Evolutionary conservation across 2,113 vertebrate genomes (phyloP).

Genomic region (Tetrax tetrax): DNA sequence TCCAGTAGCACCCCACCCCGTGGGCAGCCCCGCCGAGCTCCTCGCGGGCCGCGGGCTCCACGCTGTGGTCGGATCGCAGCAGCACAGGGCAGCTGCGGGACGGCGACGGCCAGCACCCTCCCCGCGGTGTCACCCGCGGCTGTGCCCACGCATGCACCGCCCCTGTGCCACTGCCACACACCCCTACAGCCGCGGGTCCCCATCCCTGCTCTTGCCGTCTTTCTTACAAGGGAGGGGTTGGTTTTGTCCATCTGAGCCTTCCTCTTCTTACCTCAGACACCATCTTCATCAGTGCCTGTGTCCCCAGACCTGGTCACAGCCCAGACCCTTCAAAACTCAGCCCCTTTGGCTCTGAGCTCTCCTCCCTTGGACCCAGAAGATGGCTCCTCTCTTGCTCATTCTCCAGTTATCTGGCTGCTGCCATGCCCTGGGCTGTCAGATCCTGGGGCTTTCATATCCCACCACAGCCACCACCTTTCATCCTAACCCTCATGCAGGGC

Average conservation of each 20-base stretch:
- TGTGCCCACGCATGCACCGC: rapidly evolving
- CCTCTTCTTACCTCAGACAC: not conserved
- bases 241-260: not conserved
- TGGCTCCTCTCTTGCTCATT: not conserved
- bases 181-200: not conserved
- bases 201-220: not conserved
- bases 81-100: not conserved
- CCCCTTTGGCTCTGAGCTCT: not conserved
- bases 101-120: not conserved
- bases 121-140: not conserved
- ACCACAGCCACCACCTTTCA: not conserved
- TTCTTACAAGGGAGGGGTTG: not conserved
- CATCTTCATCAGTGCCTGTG: rapidly evolving
- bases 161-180: rapidly evolving
- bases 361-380: not conserved
- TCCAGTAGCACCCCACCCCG: not conserved
- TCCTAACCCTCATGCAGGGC: not conserved
- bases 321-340: not conserved
- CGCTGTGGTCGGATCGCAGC: not conserved
- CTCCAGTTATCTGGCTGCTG: rapidly evolving
- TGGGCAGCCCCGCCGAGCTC: not conserved
- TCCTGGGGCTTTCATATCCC: not conserved
- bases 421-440: not conserved
- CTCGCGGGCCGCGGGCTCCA: constrained; percentile 44
- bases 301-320: not conserved